These are phyloP conservation scores for Bucco capensis DNA, from an alignment of 2,113 vertebrate genomes.

Conservation along the genomic window DNA sequence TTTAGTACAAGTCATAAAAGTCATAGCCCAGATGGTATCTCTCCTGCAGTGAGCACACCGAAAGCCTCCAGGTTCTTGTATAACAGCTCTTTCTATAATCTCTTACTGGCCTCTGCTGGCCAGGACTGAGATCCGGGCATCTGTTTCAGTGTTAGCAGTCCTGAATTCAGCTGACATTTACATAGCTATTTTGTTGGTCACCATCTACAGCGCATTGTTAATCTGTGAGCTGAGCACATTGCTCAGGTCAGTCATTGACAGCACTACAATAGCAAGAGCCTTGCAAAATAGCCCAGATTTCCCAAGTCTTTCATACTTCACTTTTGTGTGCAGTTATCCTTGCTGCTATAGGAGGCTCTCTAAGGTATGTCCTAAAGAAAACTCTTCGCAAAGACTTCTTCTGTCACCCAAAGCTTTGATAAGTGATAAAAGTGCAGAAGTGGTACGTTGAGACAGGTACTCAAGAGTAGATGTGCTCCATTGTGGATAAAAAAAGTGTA, in stretches of 20 bases:
- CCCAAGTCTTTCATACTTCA: neutral
- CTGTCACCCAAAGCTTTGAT: neutral
- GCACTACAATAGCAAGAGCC: neutral
- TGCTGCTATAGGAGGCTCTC: neutral
- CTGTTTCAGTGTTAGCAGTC: neutral
- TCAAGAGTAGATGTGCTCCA: neutral
- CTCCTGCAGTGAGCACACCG: neutral
- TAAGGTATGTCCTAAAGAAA: neutral
- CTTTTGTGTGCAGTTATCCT: neutral
- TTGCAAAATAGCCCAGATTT: neutral
- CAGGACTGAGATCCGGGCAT: neutral
- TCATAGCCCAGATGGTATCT: neutral
- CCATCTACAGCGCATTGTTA: neutral
- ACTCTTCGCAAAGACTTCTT: neutral
- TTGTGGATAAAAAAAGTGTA: neutral
- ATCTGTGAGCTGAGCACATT: neutral
- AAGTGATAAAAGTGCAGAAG: neutral
- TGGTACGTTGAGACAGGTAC: neutral
- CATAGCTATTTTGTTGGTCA: neutral
- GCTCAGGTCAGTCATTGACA: neutral
- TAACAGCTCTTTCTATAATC: neutral
- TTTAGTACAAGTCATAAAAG: neutral
- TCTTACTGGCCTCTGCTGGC: conserved; percentile 35
- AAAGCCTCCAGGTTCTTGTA: neutral
- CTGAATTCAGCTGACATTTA: neutral